Percentiles rank a stretch among this genome's conserved stretches.
Evolutionary conservation across 92 coral and sea anemone species (phyloP).

Genomic region (Epizoanthus scotinus): DNA sequence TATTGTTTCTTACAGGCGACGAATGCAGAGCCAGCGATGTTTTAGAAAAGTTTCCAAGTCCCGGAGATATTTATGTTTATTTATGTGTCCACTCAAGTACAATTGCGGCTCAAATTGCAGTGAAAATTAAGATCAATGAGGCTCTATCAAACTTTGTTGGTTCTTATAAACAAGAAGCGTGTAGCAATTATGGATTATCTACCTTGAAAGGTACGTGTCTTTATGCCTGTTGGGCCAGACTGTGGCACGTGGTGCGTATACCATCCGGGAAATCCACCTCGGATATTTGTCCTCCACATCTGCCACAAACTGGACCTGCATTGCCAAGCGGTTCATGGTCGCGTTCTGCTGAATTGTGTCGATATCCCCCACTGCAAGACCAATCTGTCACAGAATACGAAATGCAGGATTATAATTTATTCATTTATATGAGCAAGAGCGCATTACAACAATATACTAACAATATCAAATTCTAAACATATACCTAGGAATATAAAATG

Average conservation of each 20-base stretch:
- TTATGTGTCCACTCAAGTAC: no score
- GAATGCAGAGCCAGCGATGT: no score
- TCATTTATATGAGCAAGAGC: not conserved
- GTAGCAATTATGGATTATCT: not conserved
- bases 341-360: constrained; percentile 64
- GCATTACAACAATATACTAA: no score
- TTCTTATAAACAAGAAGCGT: no score
- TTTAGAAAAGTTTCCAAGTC: no score
- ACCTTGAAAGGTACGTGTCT: constrained; percentile 18
- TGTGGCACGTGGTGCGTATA: constrained; percentile 14
- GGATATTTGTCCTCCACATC: constrained; percentile 41
- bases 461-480: no score
- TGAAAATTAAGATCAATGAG: no score
- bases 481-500: no score
- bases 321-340: constrained; percentile 31
- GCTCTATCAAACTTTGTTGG: no score
- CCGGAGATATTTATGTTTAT: no score
- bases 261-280: constrained; percentile 34
- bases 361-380: constrained; percentile 64
- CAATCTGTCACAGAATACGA: constrained; percentile 37
- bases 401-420: not conserved
- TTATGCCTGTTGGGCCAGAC: constrained; percentile 19
- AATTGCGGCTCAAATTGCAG: no score
- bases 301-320: constrained; percentile 42
- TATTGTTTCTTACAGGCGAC: no score